These are phyloP conservation scores for Hippopotamyrus pictus DNA, from an alignment of 2,797 vertebrate species.

Conservation along the genomic window DNA sequence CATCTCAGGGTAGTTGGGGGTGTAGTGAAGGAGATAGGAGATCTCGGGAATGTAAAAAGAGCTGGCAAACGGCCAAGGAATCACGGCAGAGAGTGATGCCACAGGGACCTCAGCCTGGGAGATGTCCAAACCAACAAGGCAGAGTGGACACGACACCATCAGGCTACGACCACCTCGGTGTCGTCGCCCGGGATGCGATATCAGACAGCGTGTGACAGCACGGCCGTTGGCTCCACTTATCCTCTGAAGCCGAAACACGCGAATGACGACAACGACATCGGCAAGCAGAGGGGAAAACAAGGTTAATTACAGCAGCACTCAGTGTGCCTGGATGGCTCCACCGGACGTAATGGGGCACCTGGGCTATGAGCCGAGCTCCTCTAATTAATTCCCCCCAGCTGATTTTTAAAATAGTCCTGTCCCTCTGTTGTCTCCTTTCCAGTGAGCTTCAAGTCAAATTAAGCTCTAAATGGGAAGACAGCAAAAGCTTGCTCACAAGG, in stretches of 20 bases:
- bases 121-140: background rate
- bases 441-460: background rate
- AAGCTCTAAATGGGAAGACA: background rate
- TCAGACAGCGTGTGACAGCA: background rate
- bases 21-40: background rate
- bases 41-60: background rate
- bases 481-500: background rate
- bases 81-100: background rate
- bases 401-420: background rate
- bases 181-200: background rate
- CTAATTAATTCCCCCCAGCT: slow-evolving; percentile 18
- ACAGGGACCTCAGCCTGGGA: background rate
- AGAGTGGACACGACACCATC: background rate
- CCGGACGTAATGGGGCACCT: slow-evolving; percentile 26
- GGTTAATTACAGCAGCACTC: slow-evolving; percentile 44
- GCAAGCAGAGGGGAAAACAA: slow-evolving; percentile 44
- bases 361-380: background rate
- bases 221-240: background rate
- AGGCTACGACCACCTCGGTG: background rate
- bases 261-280: slow-evolving; percentile 53
- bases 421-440: background rate
- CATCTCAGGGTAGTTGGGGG: background rate
- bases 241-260: slow-evolving; percentile 42
- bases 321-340: slow-evolving; percentile 22
- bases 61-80: background rate